Conservation (phyloP, 2,888 invertebrate genomes). For the Tridacna gigas region DNA sequence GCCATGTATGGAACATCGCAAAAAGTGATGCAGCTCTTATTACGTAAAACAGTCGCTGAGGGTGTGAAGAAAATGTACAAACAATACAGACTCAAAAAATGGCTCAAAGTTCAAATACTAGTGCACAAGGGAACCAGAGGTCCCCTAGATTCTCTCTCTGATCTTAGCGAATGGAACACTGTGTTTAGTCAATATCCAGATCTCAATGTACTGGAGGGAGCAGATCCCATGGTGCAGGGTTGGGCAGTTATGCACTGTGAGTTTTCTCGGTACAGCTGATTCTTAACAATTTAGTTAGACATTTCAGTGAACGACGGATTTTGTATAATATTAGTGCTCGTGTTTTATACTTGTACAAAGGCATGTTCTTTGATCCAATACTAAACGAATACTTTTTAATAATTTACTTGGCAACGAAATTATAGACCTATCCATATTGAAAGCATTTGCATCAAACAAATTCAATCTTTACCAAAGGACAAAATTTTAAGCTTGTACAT, state of each 20-base stretch:
- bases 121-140: constrained; percentile 31
- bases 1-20: constrained; percentile 45
- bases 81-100: constrained; percentile 52
- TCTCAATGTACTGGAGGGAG: constrained; percentile 18
- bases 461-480: too few species aligned
- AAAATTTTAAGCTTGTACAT: too few species aligned
- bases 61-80: constrained; percentile 55
- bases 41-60: constrained; percentile 50
- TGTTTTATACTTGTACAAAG: too few species aligned
- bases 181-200: constrained; percentile 23
- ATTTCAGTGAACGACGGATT: too few species aligned
- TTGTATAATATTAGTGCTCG: too few species aligned
- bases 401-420: too few species aligned
- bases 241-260: constrained; percentile 58
- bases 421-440: too few species aligned
- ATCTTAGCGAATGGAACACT: background rate
- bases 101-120: constrained; percentile 50
- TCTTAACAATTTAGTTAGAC: background rate
- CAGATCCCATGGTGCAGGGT: constrained; percentile 33
- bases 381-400: too few species aligned
- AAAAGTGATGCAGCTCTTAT: constrained; percentile 42
- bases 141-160: background rate
- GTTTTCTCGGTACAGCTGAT: constrained; percentile 34
- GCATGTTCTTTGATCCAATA: too few species aligned
- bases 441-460: too few species aligned